These are phyloP conservation scores for Bubo bubo DNA, from an alignment of 2,113 vertebrate genomes.

Conservation along the genomic window DNA sequence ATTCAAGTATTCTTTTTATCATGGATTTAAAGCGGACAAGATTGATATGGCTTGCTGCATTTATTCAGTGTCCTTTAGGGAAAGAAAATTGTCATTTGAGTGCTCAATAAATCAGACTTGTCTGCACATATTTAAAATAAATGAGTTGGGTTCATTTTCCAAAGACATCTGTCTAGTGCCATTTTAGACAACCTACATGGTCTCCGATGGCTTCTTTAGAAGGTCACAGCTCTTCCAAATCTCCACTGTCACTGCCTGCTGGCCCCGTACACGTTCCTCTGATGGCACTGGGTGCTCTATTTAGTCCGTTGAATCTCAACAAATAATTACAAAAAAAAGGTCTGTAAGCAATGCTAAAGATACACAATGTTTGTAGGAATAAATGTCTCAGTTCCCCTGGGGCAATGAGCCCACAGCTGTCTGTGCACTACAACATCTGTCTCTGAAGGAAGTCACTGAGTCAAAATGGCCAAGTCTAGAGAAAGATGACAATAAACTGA, in stretches of 20 bases:
- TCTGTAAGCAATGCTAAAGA: not conserved
- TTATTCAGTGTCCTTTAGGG: not conserved
- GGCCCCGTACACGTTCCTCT: not conserved
- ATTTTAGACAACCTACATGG: not conserved
- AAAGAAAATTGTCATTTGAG: not conserved
- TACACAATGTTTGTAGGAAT: not conserved
- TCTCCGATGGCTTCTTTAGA: not conserved
- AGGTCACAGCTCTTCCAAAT: not conserved
- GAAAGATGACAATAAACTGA: not conserved
- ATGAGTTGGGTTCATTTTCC: not conserved
- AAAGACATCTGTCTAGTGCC: not conserved
- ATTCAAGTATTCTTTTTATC: not conserved
- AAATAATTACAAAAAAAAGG: not conserved
- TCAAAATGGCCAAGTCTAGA: not conserved
- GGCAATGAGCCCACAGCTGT: not conserved
- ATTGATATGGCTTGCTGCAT: not conserved
- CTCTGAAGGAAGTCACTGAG: not conserved
- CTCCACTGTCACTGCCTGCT: not conserved
- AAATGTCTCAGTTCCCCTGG: not conserved
- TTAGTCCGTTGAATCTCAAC: not conserved
- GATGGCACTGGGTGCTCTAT: not conserved
- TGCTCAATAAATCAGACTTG: not conserved
- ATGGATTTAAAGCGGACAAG: not conserved
- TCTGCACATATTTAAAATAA: slow-evolving; percentile 3
- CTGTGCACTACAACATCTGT: not conserved